A percentile compares a stretch with the other conserved stretches of the same genome.
These are phyloP conservation scores for Drosophila navojoa DNA, from an alignment of 1,140 invertebrate species.

Conservation along the genomic window DNA sequence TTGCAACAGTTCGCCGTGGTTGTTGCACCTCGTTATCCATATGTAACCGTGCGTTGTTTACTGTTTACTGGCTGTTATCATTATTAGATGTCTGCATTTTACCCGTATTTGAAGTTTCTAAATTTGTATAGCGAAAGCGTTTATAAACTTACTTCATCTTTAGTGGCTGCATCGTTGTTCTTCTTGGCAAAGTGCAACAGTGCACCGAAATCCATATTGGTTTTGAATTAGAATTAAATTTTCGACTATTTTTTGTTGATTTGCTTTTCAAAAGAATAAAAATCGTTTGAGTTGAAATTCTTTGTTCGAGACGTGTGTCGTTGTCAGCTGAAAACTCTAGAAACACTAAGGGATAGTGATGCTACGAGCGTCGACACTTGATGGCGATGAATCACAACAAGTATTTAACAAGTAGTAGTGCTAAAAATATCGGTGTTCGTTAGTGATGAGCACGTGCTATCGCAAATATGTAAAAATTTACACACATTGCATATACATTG, in stretches of 20 bases:
- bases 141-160: slow-evolving; percentile 83
- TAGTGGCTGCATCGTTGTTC: slow-evolving; percentile 84
- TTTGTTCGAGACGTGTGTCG: slow-evolving; percentile 36
- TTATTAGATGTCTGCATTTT: not conserved
- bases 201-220: slow-evolving; percentile 87
- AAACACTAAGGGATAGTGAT: slow-evolving; percentile 43
- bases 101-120: not conserved
- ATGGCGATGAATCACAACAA: slow-evolving; percentile 2
- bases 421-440: too few species aligned
- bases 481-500: too few species aligned
- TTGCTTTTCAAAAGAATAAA: slow-evolving; percentile 15
- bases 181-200: slow-evolving; percentile 87
- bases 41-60: not conserved
- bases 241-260: slow-evolving; percentile 1
- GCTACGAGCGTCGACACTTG: not conserved
- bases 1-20: not conserved
- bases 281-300: slow-evolving; percentile 22
- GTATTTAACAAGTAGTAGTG: too few species aligned
- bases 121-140: not conserved
- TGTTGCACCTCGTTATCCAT: not conserved
- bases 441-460: too few species aligned
- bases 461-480: too few species aligned
- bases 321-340: slow-evolving; percentile 46
- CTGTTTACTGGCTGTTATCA: not conserved
- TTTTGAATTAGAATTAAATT: slow-evolving; percentile 4